Evolutionary conservation across 2,113 vertebrate genomes (phyloP), one percentile per base, ranked within the genome.

Genomic region (Phylloscopus trochilus): DNA sequence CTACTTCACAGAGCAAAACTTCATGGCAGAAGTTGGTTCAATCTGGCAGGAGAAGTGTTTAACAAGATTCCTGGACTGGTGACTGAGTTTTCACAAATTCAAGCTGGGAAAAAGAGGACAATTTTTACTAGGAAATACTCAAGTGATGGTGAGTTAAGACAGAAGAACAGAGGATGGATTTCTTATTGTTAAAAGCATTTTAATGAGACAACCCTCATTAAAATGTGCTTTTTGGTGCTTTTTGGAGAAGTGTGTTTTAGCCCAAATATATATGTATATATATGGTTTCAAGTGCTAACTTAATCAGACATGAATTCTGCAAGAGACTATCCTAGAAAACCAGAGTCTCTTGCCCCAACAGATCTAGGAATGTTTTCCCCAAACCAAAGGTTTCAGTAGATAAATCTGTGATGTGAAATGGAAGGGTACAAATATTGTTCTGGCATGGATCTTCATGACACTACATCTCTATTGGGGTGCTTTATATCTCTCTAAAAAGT

Each of bases 191-290:
- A 60, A 70, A 88, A 79, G 15, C 13, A 23, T 69, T 77, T 82
- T 58, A 58, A 41, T 67, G 28, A 47, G 39, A 7, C 1, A 41
- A 13, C 41, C 41, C 41, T 41, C 13, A 41, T 41, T 41, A 41
- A 41, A 41, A 41, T 41, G 41, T 41, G 41, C 41, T 41, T 41
- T 41, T 41, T 41, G 5, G 15, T 82, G 30, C 28, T 64, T 78
- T 76, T 26, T 44, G 30, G 44, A 69, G 51, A 82, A 52, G 17
- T 28, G 15, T 51, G 19, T 39, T 93, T 88, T 85, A 83, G n/a
- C 12, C 27, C 43, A 89, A 86, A 66, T 0, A 1, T 30, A 30
- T 3, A 0, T 0, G 2, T 30, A 30, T 3, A 0, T 35, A 43
- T 33, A 47, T 67, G 12, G 10, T 76, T 89, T 89, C 47, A 89